Percentiles rank a stretch among this genome's conserved stretches.
Evolutionary conservation across 2,797 vertebrate species (phyloP).

Genomic region (Myotis daubentonii): DNA sequence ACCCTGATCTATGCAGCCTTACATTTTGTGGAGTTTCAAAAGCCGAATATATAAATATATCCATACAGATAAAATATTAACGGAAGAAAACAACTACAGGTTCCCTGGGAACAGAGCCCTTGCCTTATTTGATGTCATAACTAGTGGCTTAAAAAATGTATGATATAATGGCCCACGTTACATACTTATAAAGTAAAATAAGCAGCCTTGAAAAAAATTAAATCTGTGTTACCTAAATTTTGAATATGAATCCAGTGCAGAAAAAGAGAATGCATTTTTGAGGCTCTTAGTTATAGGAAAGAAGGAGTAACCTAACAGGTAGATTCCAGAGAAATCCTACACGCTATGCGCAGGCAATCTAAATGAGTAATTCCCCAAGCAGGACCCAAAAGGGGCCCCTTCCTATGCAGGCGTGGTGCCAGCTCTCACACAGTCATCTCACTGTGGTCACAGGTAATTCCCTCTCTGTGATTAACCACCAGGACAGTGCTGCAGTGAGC

Average conservation of each 20-base stretch:
- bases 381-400: neutral
- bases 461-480: neutral
- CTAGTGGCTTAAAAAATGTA: neutral
- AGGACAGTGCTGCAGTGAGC: neutral
- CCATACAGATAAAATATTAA: neutral
- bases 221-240: neutral
- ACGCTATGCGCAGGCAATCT: neutral
- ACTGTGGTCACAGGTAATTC: neutral
- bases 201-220: neutral
- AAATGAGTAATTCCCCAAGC: neutral
- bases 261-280: slow-evolving; percentile 11
- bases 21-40: neutral
- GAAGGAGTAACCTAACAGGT: neutral
- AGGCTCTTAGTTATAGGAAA: neutral
- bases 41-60: neutral
- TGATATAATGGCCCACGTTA: neutral
- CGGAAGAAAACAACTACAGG: neutral
- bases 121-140: neutral
- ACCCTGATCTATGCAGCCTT: neutral
- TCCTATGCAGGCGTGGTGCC: neutral
- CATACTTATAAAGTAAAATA: neutral
- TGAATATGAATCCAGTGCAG: neutral
- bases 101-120: neutral
- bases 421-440: neutral
- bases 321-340: neutral